Base-by-base conservation (phyloP, 2,797 vertebrate species). In the Columba guinea region DNA sequence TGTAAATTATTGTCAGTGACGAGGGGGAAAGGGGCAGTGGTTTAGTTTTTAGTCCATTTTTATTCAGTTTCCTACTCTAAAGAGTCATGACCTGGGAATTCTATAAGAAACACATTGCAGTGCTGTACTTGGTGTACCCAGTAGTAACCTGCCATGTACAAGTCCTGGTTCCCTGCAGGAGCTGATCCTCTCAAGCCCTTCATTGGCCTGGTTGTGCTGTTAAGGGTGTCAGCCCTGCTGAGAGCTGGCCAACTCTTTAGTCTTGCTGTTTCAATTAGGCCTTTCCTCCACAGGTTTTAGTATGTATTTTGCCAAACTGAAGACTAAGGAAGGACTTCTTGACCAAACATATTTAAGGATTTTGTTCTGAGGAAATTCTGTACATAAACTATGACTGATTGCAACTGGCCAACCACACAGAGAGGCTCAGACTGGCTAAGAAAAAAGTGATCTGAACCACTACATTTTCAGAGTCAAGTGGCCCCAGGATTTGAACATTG, bases 11-110 rank as follows among this genome's bases (percentile, higher is more conserved):
- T 41, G 34, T 77, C 52, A 55, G 62, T 44, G 32, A 82, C 63
- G 37, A 69, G n/a, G 3, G 26, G 20, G 17, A 44, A 84, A 84
- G 34, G 35, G 52, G 23, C 48, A 71, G 27, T n/a, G 21, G n/a
- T 73, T 89, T 89, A 41, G 37, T 68, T 84, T 89, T 71, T 35
- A 58, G 24, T 48, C 34, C 23, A 21, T 77, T 96, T 93, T 85
- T 64, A 39, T 89, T 92, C 32, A 23, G 17, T 86, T 88, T 84
- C 8, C 18, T 93, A 14, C 37, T 59, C 23, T 79, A 48, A 67
- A 59, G 65, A 80, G 27, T 71, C 37, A 28, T 9, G 44, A 18
- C n/a, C 15, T 73, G n/a, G 11, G 15, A 87, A 55, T 81, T 64
- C 32, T 52, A 1, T 80, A 75, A 28, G 32, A 83, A 92, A 39